Percentiles rank a stretch among this genome's conserved stretches.
These are phyloP conservation scores for Dermochelys coriacea DNA, from an alignment of 2,797 vertebrate genomes.

Conservation along the genomic window DNA sequence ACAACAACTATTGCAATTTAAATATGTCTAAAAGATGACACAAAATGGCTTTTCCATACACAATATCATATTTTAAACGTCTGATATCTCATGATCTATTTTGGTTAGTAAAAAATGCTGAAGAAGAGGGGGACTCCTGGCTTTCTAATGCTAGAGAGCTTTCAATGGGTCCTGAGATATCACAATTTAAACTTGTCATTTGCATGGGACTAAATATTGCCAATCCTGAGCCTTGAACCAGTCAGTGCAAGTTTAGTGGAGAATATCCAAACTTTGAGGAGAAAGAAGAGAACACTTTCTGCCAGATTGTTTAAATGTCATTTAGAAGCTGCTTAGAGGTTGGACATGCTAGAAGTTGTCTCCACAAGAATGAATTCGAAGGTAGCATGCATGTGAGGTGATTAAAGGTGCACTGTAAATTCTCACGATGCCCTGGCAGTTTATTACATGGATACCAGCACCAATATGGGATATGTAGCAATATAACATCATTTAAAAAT, in stretches of 20 bases:
- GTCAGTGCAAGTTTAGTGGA: neutral
- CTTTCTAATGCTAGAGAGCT: neutral
- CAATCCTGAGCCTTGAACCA: neutral
- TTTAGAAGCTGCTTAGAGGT: neutral
- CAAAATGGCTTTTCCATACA: neutral
- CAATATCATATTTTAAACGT: too few relatives aligned
- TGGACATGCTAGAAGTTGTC: neutral
- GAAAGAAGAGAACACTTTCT: neutral
- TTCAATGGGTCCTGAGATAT: rapidly evolving
- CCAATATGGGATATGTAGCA: rapidly evolving
- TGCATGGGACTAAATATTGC: neutral
- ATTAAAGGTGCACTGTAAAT: neutral
- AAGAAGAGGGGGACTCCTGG: neutral
- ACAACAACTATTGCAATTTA: neutral
- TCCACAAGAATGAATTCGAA: neutral
- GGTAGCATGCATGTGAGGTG: neutral
- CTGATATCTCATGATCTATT: too few relatives aligned
- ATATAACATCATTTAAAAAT: neutral
- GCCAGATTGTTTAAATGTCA: too few relatives aligned
- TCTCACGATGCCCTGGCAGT: neutral
- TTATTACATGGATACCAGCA: neutral
- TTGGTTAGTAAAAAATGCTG: too few relatives aligned
- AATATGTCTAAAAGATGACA: neutral
- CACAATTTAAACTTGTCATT: neutral
- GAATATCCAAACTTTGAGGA: neutral